Evolutionary conservation across 2,888 invertebrate species (phyloP).

Genomic region (Meandrusa payeni): DNA sequence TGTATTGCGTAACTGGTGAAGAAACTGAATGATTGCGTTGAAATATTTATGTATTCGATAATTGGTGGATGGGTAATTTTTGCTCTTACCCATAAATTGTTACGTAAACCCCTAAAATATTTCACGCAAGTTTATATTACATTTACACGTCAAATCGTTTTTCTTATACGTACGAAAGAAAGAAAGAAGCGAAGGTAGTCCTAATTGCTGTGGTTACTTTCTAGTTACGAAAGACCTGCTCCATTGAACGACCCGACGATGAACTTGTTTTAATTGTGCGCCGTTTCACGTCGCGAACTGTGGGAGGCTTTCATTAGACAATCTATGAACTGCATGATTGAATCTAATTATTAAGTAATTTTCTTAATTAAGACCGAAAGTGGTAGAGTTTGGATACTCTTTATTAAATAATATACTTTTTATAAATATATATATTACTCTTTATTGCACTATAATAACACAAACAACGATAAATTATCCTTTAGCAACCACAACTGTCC

Average conservation of each 20-base stretch:
- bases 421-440: too few relatives aligned
- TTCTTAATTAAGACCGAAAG: conserved; percentile 7
- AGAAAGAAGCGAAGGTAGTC: neutral
- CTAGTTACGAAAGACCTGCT: conserved; percentile 70
- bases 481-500: too few relatives aligned
- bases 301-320: conserved; percentile 11
- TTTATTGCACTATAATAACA: too few relatives aligned
- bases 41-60: too few relatives aligned
- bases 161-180: conserved; percentile 28
- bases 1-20: conserved; percentile 1
- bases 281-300: conserved; percentile 33
- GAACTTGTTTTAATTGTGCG: conserved; percentile 40
- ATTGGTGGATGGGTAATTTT: neutral
- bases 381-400: too few relatives aligned
- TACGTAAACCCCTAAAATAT: too few relatives aligned
- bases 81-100: neutral
- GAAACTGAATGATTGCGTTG: neutral
- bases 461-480: too few relatives aligned
- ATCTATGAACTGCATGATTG: conserved; percentile 12
- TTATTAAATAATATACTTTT: too few relatives aligned
- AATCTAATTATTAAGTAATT: conserved; percentile 11
- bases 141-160: conserved; percentile 13
- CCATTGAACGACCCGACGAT: conserved; percentile 60
- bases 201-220: conserved; percentile 48
- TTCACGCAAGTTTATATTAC: neutral